Evolutionary conservation across 2,888 invertebrate species (phyloP).

Genomic region (Lasioglossum calceatum): DNA sequence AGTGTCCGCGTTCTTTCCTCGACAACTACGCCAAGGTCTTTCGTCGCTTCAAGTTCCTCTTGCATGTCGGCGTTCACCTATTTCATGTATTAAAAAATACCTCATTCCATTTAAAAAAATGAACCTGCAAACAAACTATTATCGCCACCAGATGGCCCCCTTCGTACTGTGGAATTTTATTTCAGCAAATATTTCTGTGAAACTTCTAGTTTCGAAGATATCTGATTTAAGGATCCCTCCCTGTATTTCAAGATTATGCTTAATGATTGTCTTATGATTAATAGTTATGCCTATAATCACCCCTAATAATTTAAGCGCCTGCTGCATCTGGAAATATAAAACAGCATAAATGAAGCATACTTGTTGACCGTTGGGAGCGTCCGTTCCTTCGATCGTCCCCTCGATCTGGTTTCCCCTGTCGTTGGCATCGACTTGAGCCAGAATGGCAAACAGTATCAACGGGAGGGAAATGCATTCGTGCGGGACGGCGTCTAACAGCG

Average conservation of each 20-base stretch:
- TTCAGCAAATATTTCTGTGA: too few relatives aligned
- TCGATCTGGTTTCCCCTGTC: neutral
- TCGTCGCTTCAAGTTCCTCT: neutral
- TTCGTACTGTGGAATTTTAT: too few relatives aligned
- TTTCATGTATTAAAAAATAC: too few relatives aligned
- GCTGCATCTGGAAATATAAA: neutral
- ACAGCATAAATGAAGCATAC: neutral
- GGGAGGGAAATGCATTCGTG: conserved; percentile 72
- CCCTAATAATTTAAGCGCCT: too few relatives aligned
- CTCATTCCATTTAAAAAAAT: too few relatives aligned
- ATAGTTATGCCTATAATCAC: too few relatives aligned
- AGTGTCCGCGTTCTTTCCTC: conserved; percentile 52
- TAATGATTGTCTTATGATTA: too few relatives aligned
- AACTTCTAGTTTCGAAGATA: too few relatives aligned
- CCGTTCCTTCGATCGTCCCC: neutral
- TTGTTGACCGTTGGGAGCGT: neutral
- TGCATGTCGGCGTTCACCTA: neutral
- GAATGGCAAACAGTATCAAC: conserved; percentile 74
- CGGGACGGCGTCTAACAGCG: conserved; percentile 67
- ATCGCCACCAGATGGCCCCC: too few relatives aligned
- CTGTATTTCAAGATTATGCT: too few relatives aligned
- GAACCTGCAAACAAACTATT: too few relatives aligned
- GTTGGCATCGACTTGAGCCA: conserved; percentile 73
- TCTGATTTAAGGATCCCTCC: too few relatives aligned
- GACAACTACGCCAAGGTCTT: neutral